Evolutionary conservation across 1,140 invertebrate genomes (phyloP).

Genomic region (Psilanteris sp.): DNA sequence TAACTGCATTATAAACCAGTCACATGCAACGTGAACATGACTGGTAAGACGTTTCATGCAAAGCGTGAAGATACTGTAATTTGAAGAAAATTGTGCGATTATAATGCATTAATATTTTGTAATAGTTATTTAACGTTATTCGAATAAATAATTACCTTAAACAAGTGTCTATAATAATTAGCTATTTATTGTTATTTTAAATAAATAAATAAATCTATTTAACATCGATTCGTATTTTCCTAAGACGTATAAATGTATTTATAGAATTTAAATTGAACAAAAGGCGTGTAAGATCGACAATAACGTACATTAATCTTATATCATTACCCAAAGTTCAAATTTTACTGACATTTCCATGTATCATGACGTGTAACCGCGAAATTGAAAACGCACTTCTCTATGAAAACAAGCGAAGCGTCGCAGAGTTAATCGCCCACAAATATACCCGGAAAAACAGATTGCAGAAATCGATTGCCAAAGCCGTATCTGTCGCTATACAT

Average conservation of each 20-base stretch:
- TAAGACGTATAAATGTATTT: too few relatives aligned
- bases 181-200: too few relatives aligned
- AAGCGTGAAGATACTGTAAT: constrained; percentile 23
- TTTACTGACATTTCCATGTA: constrained; percentile 28
- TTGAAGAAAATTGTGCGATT: constrained; percentile 51
- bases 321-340: constrained; percentile 29
- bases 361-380: constrained; percentile 13
- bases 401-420: constrained; percentile 30
- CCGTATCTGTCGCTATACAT: constrained; percentile 42
- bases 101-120: too few relatives aligned
- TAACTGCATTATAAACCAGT: constrained; percentile 54
- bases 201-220: too few relatives aligned
- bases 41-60: constrained; percentile 43
- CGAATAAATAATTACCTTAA: too few relatives aligned
- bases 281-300: constrained; percentile 15
- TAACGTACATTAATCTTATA: constrained; percentile 25
- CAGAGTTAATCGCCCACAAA: constrained; percentile 51
- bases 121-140: too few relatives aligned
- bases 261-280: too few relatives aligned
- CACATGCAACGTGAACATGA: constrained; percentile 50
- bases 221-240: too few relatives aligned
- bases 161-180: too few relatives aligned
- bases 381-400: constrained; percentile 16
- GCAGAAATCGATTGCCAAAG: constrained; percentile 51
- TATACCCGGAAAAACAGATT: constrained; percentile 50